Percentiles rank a stretch among this genome's conserved stretches.
phyloP scores from a whole-genome alignment of 1,140 invertebrate genomes.

The Metaphire vulgaris region DNA sequence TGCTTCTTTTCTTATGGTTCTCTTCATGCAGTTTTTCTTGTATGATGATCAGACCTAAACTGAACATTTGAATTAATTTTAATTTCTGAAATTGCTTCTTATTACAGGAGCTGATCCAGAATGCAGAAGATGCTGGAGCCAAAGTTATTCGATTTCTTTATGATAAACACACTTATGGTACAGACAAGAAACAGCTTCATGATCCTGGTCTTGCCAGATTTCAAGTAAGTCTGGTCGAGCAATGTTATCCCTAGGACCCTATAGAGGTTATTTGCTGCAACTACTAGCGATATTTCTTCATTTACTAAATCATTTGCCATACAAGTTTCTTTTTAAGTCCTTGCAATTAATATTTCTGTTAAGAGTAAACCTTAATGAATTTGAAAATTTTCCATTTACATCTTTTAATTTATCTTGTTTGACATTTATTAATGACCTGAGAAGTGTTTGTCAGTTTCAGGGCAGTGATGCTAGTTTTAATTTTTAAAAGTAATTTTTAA shows the following conservation, averaged over 20 bases:
- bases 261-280: background rate
- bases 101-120: constrained; percentile 40
- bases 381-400: background rate
- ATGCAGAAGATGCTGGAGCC: constrained; percentile 52
- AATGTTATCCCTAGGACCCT: background rate
- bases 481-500: background rate
- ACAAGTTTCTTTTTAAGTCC: background rate
- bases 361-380: background rate
- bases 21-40: too few species aligned
- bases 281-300: background rate
- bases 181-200: constrained; percentile 11
- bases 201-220: constrained; percentile 21
- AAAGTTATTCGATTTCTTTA: constrained; percentile 40
- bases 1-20: too few species aligned
- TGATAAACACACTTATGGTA: constrained; percentile 32
- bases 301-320: background rate
- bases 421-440: constrained; percentile 1
- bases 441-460: background rate
- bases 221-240: constrained; percentile 19
- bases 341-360: background rate
- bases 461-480: background rate
- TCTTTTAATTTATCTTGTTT: background rate
- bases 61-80: too few species aligned
- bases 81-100: too few species aligned
- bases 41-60: too few species aligned